phyloP scores from a whole-genome alignment of 2,888 invertebrate species.

The Hydraecia micacea region DNA sequence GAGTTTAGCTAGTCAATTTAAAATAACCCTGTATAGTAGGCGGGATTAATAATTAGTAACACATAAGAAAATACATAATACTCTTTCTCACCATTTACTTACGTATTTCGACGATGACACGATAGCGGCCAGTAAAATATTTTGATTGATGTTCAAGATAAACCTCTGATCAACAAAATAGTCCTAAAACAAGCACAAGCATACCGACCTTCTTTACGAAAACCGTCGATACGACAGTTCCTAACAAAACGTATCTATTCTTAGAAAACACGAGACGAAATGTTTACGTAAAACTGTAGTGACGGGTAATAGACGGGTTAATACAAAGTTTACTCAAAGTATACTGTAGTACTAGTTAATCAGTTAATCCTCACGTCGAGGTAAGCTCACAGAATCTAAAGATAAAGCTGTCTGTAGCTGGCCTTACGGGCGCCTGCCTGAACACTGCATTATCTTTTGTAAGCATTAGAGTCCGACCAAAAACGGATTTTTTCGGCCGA shows the following conservation, averaged over 20 bases:
- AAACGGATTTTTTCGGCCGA: neutral
- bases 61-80: neutral
- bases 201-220: conserved; percentile 9
- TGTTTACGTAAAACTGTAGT: conserved; percentile 61
- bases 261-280: conserved; percentile 53
- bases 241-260: conserved; percentile 46
- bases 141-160: neutral
- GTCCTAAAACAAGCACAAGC: conserved; percentile 13
- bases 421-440: conserved; percentile 71
- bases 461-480: conserved; percentile 18
- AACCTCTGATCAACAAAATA: neutral
- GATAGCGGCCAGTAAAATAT: neutral
- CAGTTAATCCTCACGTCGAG: conserved; percentile 80
- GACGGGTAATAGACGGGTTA: conserved; percentile 68
- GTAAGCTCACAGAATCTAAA: conserved; percentile 80
- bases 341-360: conserved; percentile 76
- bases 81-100: neutral
- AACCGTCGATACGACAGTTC: conserved; percentile 31
- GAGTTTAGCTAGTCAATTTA: neutral
- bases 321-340: conserved; percentile 71
- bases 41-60: too few relatives aligned
- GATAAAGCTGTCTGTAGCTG: conserved; percentile 76
- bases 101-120: neutral
- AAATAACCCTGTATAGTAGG: neutral
- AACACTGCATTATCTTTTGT: conserved; percentile 65